Conservation (phyloP, 2,888 invertebrate species). For the Chydorus sphaericus region DNA sequence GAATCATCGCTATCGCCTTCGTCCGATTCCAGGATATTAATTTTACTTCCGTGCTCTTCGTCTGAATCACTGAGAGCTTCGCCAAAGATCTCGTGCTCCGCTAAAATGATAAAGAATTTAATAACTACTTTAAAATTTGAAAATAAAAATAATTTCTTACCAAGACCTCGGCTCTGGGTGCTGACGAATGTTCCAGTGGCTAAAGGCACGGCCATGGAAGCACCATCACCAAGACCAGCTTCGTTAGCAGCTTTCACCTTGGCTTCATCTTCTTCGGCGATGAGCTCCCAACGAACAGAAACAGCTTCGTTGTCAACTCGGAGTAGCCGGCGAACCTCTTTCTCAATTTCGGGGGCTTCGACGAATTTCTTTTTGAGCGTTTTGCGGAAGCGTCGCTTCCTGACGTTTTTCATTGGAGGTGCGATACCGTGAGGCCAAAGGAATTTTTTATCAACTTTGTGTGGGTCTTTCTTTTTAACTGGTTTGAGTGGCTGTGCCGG, state of each 20-base stretch:
- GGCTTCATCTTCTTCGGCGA: slow-evolving; percentile 70
- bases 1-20: slow-evolving; percentile 43
- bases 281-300: slow-evolving; percentile 66
- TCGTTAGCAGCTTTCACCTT: slow-evolving; percentile 28
- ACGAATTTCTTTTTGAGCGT: slow-evolving; percentile 88
- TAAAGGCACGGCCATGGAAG: slow-evolving; percentile 18
- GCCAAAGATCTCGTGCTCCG: slow-evolving; percentile 78
- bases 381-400: slow-evolving; percentile 81
- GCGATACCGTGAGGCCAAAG: slow-evolving; percentile 91
- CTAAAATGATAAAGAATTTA: slow-evolving; percentile 25
- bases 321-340: slow-evolving; percentile 85
- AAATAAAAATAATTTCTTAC: too few species aligned
- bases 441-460: slow-evolving; percentile 78
- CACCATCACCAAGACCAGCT: slow-evolving; percentile 22
- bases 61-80: slow-evolving; percentile 77
- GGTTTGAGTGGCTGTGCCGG: slow-evolving; percentile 45
- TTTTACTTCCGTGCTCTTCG: slow-evolving; percentile 43
- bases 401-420: slow-evolving; percentile 87
- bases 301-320: slow-evolving; percentile 79
- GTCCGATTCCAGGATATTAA: slow-evolving; percentile 60
- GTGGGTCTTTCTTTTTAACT: slow-evolving; percentile 68
- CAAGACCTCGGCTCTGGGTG: slow-evolving; percentile 10
- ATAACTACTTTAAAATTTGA: too few species aligned
- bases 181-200: slow-evolving; percentile 12
- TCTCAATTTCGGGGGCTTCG: slow-evolving; percentile 94